Base-by-base conservation (phyloP, 2,888 invertebrate genomes). In the Chymomyza fuscimana region DNA sequence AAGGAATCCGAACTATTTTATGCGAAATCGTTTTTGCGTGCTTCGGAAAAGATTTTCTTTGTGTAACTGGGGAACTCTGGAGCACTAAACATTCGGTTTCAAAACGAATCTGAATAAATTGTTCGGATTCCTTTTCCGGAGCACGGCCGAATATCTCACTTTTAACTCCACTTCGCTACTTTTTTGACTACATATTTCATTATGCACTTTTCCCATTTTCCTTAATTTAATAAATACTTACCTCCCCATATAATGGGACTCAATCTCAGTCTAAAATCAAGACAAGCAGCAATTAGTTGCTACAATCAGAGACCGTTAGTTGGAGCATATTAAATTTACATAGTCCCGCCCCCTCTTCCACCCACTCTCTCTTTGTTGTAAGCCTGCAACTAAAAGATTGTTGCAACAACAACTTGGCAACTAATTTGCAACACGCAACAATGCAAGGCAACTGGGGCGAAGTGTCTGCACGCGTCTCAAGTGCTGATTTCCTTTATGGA, bases 381-480 rank as follows among this genome's bases (percentile, higher is more conserved):
- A 32, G 32, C 32, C 32, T 32, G 32, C 7, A 32, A 32, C 32
- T 32, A 32, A 32, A 10, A 46, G 40, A 4, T 46, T 46, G 40
- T 46, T 46, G 40, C 40, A 46, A 46, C 6, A 46, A 46, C 40
- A 46, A 46, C 40, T 46, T 46, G 40, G 40, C 67, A 74, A 73
- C 88, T 88, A 88, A 83, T 88, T 83, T 86, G 50, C 85, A 63
- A 69, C 83, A 83, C 83, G 88, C 83, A 88, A 86, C 86, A 70
- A 46, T 78, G 70, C 68, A 66, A 77, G 40, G 40, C 40, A 46
- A 46, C 40, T 46, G 40, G 40, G 40, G 40, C 80, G 54, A 63
- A 52, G 36, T 40, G 61, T 61, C 16, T 61, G 40, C 75, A 82
- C 78, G 86, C 83, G 88, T 83, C 88, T 83, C 88, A 84, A 83